phyloP scores from a whole-genome alignment of 1,140 invertebrate species.

The Hermatobates lingyangjiaoensis region DNA sequence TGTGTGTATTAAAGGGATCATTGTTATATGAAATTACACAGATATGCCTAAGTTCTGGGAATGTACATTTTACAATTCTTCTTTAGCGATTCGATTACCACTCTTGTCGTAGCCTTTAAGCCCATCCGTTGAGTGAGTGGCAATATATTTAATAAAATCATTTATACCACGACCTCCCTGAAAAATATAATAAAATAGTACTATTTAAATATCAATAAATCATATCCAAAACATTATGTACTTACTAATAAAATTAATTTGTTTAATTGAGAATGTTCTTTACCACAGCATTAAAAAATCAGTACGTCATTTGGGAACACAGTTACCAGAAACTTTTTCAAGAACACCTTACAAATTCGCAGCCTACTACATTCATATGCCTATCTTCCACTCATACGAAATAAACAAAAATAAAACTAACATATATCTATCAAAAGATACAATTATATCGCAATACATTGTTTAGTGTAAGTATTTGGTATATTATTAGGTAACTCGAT shows the following conservation, averaged over 20 bases:
- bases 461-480: no score
- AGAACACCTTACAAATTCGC: neutral
- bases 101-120: constrained; percentile 74
- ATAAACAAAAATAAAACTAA: no score
- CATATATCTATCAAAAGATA: no score
- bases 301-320: neutral
- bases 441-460: no score
- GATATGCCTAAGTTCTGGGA: no score
- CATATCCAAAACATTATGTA: neutral
- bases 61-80: constrained; percentile 50
- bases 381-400: no score
- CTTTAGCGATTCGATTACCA: constrained; percentile 65
- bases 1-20: no score
- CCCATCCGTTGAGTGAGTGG: constrained; percentile 75
- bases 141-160: constrained; percentile 92
- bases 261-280: neutral
- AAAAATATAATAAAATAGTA: neutral
- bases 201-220: neutral
- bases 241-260: neutral
- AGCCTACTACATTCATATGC: neutral
- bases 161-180: constrained; percentile 75
- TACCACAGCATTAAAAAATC: neutral
- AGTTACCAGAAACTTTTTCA: neutral
- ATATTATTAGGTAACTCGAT: no score
- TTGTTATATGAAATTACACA: no score